These are phyloP conservation scores for Drosophila nannoptera DNA, from an alignment of 1,140 invertebrate species.

Conservation along the genomic window DNA sequence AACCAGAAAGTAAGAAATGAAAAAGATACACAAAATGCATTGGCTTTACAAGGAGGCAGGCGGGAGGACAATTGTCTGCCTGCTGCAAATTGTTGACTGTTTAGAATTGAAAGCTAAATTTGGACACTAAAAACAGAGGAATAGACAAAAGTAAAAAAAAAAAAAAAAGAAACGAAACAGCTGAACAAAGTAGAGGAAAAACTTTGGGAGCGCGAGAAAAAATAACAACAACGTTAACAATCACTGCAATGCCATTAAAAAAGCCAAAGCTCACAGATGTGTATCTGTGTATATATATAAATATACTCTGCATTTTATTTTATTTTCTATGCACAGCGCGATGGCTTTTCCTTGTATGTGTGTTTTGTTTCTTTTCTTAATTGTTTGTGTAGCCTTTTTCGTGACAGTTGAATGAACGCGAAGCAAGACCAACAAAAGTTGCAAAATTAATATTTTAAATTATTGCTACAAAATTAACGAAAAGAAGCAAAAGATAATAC, in stretches of 20 bases:
- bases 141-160: background rate
- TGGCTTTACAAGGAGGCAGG: background rate
- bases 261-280: slow-evolving; percentile 20
- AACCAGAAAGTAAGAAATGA: slow-evolving; percentile 43
- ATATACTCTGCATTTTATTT: slow-evolving; percentile 43
- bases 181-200: background rate
- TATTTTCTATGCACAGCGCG: slow-evolving; percentile 43
- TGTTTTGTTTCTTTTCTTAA: slow-evolving; percentile 21
- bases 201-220: slow-evolving; percentile 12
- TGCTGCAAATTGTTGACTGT: slow-evolving; percentile 57
- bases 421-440: slow-evolving; percentile 28
- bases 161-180: slow-evolving; percentile 13
- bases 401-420: slow-evolving; percentile 68
- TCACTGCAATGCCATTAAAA: slow-evolving; percentile 34
- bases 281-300: background rate
- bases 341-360: slow-evolving; percentile 25
- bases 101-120: slow-evolving; percentile 67
- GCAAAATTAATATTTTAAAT: slow-evolving; percentile 16
- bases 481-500: slow-evolving; percentile 38
- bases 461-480: slow-evolving; percentile 33
- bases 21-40: slow-evolving; percentile 39
- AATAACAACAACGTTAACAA: slow-evolving; percentile 5
- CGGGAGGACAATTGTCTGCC: slow-evolving; percentile 20
- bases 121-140: slow-evolving; percentile 42
- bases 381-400: slow-evolving; percentile 46